Conservation (phyloP, 2,113 vertebrate genomes). For the Hippocampus barbouri region DNA sequence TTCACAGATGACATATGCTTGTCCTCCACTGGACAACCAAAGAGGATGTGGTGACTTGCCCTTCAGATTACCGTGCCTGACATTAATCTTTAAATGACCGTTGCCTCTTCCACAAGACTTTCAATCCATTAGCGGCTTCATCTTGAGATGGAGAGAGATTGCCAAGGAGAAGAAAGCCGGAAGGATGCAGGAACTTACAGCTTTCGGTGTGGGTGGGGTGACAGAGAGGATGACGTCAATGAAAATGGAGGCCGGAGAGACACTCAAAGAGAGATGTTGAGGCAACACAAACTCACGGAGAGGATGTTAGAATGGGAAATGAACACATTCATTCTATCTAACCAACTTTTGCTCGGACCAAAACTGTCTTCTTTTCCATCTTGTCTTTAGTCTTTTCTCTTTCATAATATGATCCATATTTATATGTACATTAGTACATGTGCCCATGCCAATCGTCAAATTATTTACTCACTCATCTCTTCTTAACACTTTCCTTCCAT, state of each 20-base stretch:
- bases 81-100: conserved; percentile 76
- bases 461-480: not conserved
- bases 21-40: conserved; percentile 39
- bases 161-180: conserved; percentile 41
- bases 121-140: conserved; percentile 68
- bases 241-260: conserved; percentile 58
- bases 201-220: not conserved
- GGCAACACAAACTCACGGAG: conserved; percentile 6
- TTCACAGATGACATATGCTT: conserved; percentile 52
- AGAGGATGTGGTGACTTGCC: conserved; percentile 45
- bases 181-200: conserved; percentile 26
- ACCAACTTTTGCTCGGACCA: not conserved
- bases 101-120: conserved; percentile 69
- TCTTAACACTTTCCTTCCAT: not conserved
- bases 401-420: not conserved
- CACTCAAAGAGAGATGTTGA: conserved; percentile 26
- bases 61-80: conserved; percentile 68
- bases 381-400: not conserved
- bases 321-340: not conserved
- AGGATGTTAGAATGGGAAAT: not conserved
- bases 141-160: conserved; percentile 64
- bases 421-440: not conserved
- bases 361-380: not conserved
- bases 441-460: not conserved
- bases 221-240: conserved; percentile 64